phyloP scores from a whole-genome alignment of 2,113 vertebrate species.

The Clarias gariepinus region DNA sequence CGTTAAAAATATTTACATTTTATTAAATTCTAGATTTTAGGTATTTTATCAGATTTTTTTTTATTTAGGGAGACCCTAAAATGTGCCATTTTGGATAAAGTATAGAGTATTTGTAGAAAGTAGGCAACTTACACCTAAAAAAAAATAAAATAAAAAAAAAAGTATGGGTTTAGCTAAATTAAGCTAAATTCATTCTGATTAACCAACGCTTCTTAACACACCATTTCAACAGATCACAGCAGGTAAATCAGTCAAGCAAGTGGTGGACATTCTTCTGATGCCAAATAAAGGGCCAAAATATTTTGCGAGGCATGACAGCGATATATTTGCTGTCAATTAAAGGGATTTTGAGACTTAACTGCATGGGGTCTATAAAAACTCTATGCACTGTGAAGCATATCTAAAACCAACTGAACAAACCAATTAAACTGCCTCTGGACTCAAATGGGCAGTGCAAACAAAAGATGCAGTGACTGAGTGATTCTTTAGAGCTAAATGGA shows the following conservation, averaged over 20 bases:
- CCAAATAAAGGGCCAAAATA: neutral
- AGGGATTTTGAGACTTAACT: slow-evolving; percentile 8
- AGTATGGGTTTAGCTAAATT: neutral
- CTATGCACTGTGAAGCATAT: slow-evolving; percentile 37
- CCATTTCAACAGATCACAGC: slow-evolving; percentile 27
- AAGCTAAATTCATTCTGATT: neutral
- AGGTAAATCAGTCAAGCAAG: slow-evolving; percentile 39
- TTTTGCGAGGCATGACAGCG: neutral
- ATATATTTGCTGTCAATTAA: slow-evolving; percentile 9
- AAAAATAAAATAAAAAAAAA: neutral
- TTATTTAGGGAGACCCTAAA: too few relatives aligned
- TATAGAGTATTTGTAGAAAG: neutral
- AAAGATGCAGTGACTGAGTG: neutral
- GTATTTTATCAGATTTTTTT: too few relatives aligned
- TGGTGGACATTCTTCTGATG: neutral
- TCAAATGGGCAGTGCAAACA: neutral
- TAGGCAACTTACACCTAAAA: neutral
- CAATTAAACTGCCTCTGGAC: slow-evolving; percentile 37
- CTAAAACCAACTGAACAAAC: slow-evolving; percentile 40
- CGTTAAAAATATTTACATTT: too few relatives aligned
- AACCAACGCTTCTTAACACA: neutral
- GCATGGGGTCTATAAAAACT: slow-evolving; percentile 10
- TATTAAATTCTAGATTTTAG: too few relatives aligned
- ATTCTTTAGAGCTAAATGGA: slow-evolving; percentile 5
- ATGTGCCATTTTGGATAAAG: too few relatives aligned